A percentile compares a stretch with the other conserved stretches of the same genome.
Evolutionary conservation across 1,140 invertebrate species (phyloP).

Genomic region (Lepidurus couesii): DNA sequence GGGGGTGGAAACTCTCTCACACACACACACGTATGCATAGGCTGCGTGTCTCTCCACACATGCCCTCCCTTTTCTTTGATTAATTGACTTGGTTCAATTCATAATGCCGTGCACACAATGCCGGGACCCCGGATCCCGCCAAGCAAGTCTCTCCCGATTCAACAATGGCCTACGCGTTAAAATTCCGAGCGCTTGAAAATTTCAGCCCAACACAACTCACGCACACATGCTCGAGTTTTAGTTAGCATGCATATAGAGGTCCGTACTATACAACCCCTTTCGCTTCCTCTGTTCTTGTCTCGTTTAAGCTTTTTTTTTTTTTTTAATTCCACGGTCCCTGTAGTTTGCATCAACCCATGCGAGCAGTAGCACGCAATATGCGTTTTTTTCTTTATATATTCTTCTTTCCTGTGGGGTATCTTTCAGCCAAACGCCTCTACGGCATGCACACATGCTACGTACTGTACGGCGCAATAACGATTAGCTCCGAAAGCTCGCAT

Average conservation of each 20-base stretch:
- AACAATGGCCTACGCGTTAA: neutral
- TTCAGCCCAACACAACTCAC: neutral
- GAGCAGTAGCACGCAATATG: neutral
- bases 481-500: neutral
- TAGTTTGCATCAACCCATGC: neutral
- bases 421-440: neutral
- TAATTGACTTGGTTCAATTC: neutral
- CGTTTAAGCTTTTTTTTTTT: neutral
- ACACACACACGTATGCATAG: neutral
- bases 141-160: neutral
- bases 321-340: neutral
- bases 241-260: slow-evolving; percentile 1
- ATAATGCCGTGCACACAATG: slow-evolving; percentile 3
- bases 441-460: neutral
- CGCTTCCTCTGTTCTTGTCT: neutral
- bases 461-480: neutral
- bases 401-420: neutral
- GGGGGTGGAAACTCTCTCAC: too few relatives aligned
- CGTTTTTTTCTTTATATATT: neutral
- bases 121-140: neutral
- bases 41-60: neutral
- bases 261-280: neutral
- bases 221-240: slow-evolving; percentile 2
- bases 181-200: neutral
- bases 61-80: slow-evolving; percentile 7